Evolutionary conservation across 2,888 invertebrate genomes (phyloP), one percentile per base, ranked within the genome.

Genomic region (Phyto melanocephala): DNA sequence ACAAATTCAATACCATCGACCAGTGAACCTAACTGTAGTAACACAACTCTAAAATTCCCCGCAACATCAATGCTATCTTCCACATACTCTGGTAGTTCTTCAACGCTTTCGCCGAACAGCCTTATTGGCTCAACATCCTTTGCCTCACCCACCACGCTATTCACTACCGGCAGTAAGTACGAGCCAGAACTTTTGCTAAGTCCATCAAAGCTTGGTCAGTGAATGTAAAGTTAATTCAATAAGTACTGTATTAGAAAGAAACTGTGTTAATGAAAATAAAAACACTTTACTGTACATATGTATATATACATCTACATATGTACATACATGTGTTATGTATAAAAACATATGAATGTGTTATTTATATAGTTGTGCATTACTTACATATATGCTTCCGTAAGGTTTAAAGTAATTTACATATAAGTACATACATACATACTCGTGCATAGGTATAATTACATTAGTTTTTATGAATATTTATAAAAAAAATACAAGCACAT

Each of bases 131-230:
- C 78, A 0, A 78, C 71, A 58, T 71, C 75, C 20, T 67, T 79
- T 54, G 47, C 81, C 10, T 17, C 71, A 17, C 37, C 70, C 17
- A 40, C 62, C 7, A 54, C 70, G 13, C 17, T 78, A 17, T 47
- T 80, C 6, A 60, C 63, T 54, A 75, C 82, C 42, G 80, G 85
- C 60, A 87, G 85, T 83, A 89, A 90, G 85, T 87, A 88, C 67
- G 91, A 91, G 86, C 89, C 91, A 68, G 91, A 91, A 86, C 85
- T 91, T 83, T 89, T 91, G 84, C 88, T 91, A 84, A 91, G 91
- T 87, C 91, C 91, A 63, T 90, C 91, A 37, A 91, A 91, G 85
- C 89, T 91, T 82, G 91, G 91, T 62, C 91, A 91, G 11, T 22
- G 35, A 22, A 68, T 63, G 50, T 63, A 20, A 28, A 5, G 28